These are phyloP conservation scores for Pimpla rufipes DNA, from an alignment of 2,888 invertebrate species.

Conservation along the genomic window DNA sequence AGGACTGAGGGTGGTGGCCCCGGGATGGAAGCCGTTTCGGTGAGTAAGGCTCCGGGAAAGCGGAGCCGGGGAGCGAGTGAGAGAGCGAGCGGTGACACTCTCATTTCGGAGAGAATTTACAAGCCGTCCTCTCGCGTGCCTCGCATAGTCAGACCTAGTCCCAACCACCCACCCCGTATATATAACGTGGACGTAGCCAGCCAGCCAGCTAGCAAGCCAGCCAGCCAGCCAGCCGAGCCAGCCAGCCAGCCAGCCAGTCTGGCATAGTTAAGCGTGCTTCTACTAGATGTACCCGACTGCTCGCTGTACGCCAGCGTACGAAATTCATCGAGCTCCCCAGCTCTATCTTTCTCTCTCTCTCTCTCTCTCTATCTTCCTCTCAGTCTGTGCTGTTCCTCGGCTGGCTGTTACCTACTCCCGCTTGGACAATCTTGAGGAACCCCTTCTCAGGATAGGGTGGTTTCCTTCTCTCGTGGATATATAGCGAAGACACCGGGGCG, in stretches of 20 bases:
- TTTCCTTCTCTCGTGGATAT: constrained; percentile 34
- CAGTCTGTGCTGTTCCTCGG: constrained; percentile 8
- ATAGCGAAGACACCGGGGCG: background rate
- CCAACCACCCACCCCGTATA: constrained; percentile 69
- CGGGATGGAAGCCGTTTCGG: constrained; percentile 63
- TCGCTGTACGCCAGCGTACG: constrained; percentile 69
- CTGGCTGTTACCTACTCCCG: constrained; percentile 42
- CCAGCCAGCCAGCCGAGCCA: constrained; percentile 80
- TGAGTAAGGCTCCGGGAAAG: constrained; percentile 54
- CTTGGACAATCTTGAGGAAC: constrained; percentile 57
- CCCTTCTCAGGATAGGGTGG: constrained; percentile 16
- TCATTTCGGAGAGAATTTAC: constrained; percentile 85
- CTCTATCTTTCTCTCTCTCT: background rate
- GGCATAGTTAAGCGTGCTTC: constrained; percentile 81
- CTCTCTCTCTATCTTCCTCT: too few species aligned
- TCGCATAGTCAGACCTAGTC: constrained; percentile 85
- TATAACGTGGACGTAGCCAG: constrained; percentile 67
- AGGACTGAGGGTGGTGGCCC: constrained; percentile 53
- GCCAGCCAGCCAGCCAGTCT: constrained; percentile 78
- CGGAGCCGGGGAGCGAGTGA: constrained; percentile 52
- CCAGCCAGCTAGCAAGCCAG: constrained; percentile 76
- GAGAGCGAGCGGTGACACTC: constrained; percentile 82
- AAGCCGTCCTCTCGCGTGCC: constrained; percentile 84
- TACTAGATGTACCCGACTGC: constrained; percentile 78
- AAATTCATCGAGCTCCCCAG: constrained; percentile 76